A percentile compares a stretch with the other conserved stretches of the same genome.
Conservation (phyloP, 1,140 invertebrate genomes). For the Callitettix versicolor region DNA sequence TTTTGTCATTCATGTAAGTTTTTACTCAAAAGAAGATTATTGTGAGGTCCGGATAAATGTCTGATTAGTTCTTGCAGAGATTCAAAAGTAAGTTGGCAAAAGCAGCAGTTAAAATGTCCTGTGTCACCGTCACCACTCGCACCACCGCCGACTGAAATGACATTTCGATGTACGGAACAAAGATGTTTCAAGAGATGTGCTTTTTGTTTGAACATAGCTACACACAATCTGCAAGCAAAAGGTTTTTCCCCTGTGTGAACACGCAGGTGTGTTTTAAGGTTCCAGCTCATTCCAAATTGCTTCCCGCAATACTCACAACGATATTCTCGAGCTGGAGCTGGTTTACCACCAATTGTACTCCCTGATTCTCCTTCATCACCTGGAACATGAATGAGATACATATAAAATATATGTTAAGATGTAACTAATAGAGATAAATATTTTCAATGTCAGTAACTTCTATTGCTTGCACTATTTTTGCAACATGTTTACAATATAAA, state of each 20-base stretch:
- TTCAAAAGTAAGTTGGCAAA: conserved; percentile 72
- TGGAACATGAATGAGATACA: background rate
- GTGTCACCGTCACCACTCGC: conserved; percentile 38
- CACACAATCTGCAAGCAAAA: conserved; percentile 73
- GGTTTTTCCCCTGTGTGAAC: conserved; percentile 81
- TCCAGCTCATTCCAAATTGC: conserved; percentile 83
- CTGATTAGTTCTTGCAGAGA: conserved; percentile 70
- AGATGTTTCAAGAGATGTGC: conserved; percentile 74
- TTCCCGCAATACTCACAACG: conserved; percentile 78
- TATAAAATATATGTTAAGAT: too few relatives aligned
- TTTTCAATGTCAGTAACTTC: too few relatives aligned
- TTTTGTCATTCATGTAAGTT: conserved; percentile 55
- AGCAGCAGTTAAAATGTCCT: conserved; percentile 68
- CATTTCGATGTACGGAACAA: conserved; percentile 74
- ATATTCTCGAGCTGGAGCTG: conserved; percentile 54
- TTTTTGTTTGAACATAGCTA: conserved; percentile 83
- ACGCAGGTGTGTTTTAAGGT: conserved; percentile 72
- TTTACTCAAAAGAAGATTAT: conserved; percentile 73
- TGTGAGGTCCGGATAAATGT: conserved; percentile 74
- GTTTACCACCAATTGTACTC: conserved; percentile 4
- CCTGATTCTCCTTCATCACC: conserved; percentile 3
- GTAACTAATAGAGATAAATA: too few relatives aligned
- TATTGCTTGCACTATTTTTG: too few relatives aligned
- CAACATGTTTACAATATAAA: too few relatives aligned
- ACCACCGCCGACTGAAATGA: conserved; percentile 63